A percentile compares a stretch with the other conserved stretches of the same genome.
These are phyloP conservation scores for Melospiza melodia DNA, from an alignment of 2,113 vertebrate genomes.

Conservation along the genomic window DNA sequence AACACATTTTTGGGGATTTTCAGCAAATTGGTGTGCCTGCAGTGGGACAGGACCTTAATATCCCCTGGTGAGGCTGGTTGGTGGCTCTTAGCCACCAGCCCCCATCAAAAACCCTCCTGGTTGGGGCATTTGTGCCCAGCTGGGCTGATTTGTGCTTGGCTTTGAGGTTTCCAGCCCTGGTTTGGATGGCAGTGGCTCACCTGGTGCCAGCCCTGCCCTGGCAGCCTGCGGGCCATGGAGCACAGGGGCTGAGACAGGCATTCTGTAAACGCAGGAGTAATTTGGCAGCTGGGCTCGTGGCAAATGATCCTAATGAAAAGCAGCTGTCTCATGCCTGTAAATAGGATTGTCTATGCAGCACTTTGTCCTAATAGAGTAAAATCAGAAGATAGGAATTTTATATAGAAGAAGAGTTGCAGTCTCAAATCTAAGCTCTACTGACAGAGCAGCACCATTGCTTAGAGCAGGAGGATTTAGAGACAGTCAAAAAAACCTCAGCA, in stretches of 20 bases:
- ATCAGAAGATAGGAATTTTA: neutral
- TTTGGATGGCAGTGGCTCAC: neutral
- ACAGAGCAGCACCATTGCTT: rapidly evolving
- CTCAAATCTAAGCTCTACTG: neutral
- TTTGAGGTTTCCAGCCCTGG: neutral
- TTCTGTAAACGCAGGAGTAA: neutral
- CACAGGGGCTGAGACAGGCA: neutral
- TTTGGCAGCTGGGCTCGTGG: neutral
- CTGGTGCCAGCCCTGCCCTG: neutral
- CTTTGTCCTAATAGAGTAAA: neutral
- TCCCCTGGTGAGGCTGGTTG: rapidly evolving
- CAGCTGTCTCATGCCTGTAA: neutral
- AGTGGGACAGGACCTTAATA: too few relatives aligned
- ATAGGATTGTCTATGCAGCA: neutral
- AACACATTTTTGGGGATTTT: rapidly evolving
- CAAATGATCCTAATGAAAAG: neutral
- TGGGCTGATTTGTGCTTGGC: neutral
- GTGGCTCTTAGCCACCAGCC: neutral
- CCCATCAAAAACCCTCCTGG: neutral
- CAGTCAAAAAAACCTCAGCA: neutral
- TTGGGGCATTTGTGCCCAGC: neutral
- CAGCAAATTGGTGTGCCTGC: neutral
- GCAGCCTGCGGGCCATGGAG: neutral
- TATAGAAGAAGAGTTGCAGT: neutral
- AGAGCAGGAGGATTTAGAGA: neutral